Percentiles rank a stretch among this genome's conserved stretches.
phyloP scores from a whole-genome alignment of 2,113 vertebrate species.

The Vulpes lagopus region DNA sequence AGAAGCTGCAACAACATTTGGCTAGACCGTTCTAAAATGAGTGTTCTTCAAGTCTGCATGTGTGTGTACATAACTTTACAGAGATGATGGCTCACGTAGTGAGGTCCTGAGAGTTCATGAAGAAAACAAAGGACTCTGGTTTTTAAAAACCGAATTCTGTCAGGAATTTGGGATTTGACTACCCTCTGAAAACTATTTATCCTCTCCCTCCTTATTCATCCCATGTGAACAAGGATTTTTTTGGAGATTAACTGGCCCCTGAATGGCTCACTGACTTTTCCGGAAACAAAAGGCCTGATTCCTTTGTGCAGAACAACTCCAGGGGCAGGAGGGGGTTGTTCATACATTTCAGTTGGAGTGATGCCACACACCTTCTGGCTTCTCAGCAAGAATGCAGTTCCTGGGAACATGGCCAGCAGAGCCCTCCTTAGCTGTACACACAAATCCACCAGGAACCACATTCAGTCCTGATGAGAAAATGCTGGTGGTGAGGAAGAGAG shows the following conservation, averaged over 20 bases:
- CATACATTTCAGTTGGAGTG: slow-evolving; percentile 31
- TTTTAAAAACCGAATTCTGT: slow-evolving; percentile 30
- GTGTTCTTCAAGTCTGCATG: background rate
- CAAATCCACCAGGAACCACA: background rate
- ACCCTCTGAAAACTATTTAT: background rate
- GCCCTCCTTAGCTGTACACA: background rate
- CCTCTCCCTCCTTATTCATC: background rate
- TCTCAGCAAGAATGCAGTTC: slow-evolving; percentile 64
- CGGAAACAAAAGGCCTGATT: slow-evolving; percentile 47
- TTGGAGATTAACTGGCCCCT: slow-evolving; percentile 69
- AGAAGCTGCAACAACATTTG: background rate
- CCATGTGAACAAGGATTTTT: background rate
- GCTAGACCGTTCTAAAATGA: background rate
- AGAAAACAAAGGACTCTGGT: background rate
- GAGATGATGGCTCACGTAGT: background rate
- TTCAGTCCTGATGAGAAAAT: slow-evolving; percentile 19
- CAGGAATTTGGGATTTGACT: background rate
- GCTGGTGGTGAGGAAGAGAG: background rate
- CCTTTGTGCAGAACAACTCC: slow-evolving; percentile 12
- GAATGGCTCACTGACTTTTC: slow-evolving; percentile 65
- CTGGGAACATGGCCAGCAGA: slow-evolving; percentile 67
- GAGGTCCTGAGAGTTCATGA: background rate
- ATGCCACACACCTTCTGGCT: slow-evolving; percentile 54
- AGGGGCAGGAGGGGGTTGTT: background rate
- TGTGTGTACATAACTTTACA: background rate